Conservation (phyloP, 2,113 vertebrate species). For the Phasianus colchicus region DNA sequence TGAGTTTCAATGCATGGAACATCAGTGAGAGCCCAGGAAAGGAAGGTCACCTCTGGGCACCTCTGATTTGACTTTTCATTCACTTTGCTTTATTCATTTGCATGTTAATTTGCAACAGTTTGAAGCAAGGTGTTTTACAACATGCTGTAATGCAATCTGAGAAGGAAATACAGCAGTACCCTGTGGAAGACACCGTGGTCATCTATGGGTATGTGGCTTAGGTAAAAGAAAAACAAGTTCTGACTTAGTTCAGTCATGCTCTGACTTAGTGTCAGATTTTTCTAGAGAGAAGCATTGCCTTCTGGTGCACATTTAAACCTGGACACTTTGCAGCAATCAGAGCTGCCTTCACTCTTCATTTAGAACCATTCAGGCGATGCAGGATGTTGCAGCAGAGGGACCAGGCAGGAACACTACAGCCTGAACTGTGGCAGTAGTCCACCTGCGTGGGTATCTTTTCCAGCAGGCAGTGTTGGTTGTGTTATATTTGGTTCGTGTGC, state of each 20-base stretch:
- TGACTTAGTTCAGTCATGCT: not conserved
- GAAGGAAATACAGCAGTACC: not conserved
- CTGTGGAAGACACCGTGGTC: not conserved
- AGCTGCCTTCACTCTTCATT: not conserved
- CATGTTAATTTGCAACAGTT: not conserved
- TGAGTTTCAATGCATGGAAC: not conserved
- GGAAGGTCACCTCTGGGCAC: not conserved
- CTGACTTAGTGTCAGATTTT: not conserved
- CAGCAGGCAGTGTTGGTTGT: too few species aligned
- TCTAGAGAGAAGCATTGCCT: not conserved
- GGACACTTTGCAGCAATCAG: not conserved
- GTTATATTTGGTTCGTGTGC: not conserved
- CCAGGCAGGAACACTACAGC: fast-evolving
- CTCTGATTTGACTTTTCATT: not conserved
- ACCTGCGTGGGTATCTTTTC: not conserved
- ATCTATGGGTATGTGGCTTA: fast-evolving
- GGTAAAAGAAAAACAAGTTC: not conserved
- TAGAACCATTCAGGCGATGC: not conserved
- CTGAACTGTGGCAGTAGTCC: not conserved
- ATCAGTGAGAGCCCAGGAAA: not conserved
- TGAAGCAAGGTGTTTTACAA: not conserved
- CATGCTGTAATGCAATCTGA: not conserved
- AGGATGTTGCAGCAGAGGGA: not conserved
- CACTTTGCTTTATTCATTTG: not conserved
- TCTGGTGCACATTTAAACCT: not conserved